These are phyloP conservation scores for Spodoptera littoralis DNA, from an alignment of 2,888 invertebrate species.

Conservation along the genomic window DNA sequence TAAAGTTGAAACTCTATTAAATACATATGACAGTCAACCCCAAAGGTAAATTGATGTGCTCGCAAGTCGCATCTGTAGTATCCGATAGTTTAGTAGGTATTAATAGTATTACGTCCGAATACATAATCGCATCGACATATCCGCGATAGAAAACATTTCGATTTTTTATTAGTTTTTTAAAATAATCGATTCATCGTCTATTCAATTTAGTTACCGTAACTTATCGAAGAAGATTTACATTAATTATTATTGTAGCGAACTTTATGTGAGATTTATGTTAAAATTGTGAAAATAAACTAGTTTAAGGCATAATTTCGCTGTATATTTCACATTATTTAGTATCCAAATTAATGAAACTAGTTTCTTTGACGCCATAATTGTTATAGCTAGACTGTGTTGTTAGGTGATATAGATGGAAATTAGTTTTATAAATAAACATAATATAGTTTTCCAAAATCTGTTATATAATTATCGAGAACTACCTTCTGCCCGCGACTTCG, in stretches of 20 bases:
- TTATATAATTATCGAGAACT: too few species aligned
- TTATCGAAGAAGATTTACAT: neutral
- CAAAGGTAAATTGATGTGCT: too few species aligned
- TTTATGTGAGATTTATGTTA: conserved; percentile 35
- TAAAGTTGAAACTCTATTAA: too few species aligned
- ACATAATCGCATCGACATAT: conserved; percentile 13
- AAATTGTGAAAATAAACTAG: conserved; percentile 20
- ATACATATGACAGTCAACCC: too few species aligned
- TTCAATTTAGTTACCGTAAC: neutral
- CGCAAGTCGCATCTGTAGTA: too few species aligned
- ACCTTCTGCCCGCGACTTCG: too few species aligned
- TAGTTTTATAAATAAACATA: too few species aligned
- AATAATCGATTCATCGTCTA: conserved; percentile 10
- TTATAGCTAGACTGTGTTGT: neutral
- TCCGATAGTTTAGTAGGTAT: conserved; percentile 20
- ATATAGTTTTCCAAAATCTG: too few species aligned
- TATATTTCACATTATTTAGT: conserved; percentile 3
- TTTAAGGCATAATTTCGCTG: conserved; percentile 4
- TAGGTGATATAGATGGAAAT: too few species aligned
- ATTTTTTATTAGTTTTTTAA: conserved; percentile 11
- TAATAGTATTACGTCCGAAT: conserved; percentile 10
- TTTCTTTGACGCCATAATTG: conserved; percentile 2
- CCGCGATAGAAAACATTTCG: conserved; percentile 21
- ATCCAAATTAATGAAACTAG: conserved; percentile 5
- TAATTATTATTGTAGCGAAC: conserved; percentile 20